Percentiles rank a stretch among this genome's conserved stretches.
Evolutionary conservation across 2,888 invertebrate genomes (phyloP).

Genomic region (Tolmerus cingulatus): DNA sequence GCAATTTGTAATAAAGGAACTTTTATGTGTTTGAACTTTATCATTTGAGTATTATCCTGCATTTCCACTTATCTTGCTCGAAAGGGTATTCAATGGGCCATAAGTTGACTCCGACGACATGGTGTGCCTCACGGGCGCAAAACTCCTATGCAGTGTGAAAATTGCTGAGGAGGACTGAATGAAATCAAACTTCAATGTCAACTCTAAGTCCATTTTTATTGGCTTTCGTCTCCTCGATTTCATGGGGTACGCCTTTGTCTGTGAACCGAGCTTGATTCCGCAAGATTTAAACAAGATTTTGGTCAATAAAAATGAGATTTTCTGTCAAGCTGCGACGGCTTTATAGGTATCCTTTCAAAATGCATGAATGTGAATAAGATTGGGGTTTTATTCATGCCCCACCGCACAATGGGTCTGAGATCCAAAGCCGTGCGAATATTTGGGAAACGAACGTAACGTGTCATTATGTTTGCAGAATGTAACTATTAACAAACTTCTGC

Average conservation of each 20-base stretch:
- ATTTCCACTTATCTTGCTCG: neutral
- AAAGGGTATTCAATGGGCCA: neutral
- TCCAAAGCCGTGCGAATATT: neutral
- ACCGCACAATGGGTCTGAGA: neutral
- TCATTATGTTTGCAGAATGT: neutral
- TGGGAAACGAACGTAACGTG: neutral
- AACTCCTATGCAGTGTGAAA: neutral
- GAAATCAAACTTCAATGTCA: neutral
- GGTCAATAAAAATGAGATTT: neutral
- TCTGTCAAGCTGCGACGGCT: neutral
- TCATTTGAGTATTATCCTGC: neutral
- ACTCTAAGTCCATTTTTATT: neutral
- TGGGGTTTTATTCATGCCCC: neutral
- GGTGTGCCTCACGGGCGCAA: neutral
- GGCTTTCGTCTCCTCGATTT: neutral
- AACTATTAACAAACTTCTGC: neutral
- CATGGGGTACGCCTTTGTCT: neutral
- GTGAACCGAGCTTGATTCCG: neutral
- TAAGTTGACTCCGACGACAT: neutral
- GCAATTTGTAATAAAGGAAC: neutral
- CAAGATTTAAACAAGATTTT: neutral
- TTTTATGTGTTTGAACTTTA: neutral
- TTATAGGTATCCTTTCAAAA: neutral
- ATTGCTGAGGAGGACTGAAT: neutral
- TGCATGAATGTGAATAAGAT: neutral